Percentiles rank a stretch among this genome's conserved stretches.
Evolutionary conservation across 2,113 vertebrate genomes (phyloP).

Genomic region (Pontoporia blainvillei): DNA sequence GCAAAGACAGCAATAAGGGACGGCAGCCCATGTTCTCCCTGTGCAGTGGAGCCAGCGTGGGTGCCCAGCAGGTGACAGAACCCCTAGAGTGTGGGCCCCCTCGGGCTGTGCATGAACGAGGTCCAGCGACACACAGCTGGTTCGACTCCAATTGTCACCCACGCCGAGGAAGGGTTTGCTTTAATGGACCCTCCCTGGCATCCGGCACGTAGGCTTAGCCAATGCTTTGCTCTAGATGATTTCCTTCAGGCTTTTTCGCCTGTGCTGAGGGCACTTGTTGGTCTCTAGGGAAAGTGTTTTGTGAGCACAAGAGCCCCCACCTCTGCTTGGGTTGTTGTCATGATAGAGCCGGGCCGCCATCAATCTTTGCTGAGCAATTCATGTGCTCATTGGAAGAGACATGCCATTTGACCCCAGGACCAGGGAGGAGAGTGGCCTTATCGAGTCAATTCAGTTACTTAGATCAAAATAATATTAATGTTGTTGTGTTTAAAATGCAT

Average conservation of each 20-base stretch:
- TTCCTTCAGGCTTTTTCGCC: background rate
- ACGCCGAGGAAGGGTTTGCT: background rate
- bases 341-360: rapidly evolving
- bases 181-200: background rate
- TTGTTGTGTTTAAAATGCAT: background rate
- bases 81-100: background rate
- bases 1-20: background rate
- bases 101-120: too few relatives aligned
- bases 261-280: background rate
- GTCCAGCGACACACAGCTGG: rapidly evolving
- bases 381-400: background rate
- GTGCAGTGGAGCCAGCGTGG: background rate
- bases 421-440: background rate
- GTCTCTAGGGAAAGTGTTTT: background rate
- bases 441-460: background rate
- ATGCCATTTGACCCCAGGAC: background rate
- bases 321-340: background rate
- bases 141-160: rapidly evolving
- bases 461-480: background rate
- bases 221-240: background rate
- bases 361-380: background rate
- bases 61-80: background rate
- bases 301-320: background rate
- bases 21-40: background rate
- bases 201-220: background rate